Evolutionary conservation across 2,797 vertebrate genomes (phyloP).

Genomic region (Emydoidea blandingii): DNA sequence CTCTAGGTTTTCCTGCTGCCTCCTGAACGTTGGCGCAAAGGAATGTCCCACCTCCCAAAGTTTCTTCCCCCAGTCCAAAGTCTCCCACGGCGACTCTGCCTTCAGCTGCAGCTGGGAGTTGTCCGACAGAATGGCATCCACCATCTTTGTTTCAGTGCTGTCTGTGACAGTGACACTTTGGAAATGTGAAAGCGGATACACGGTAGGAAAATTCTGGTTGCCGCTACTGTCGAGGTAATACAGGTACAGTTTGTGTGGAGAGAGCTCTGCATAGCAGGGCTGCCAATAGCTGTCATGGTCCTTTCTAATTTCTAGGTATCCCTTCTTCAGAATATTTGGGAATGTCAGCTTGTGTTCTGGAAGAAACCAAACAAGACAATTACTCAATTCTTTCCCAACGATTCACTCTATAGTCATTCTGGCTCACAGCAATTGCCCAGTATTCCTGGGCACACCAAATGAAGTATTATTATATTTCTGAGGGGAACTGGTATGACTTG

Average conservation of each 20-base stretch:
- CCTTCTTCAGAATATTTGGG: conserved; percentile 92
- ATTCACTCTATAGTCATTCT: background rate
- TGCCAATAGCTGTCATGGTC: conserved; percentile 91
- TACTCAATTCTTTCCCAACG: background rate
- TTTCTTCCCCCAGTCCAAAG: conserved; percentile 92
- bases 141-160: conserved; percentile 86
- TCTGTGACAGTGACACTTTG: conserved; percentile 89
- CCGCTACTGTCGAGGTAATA: conserved; percentile 93
- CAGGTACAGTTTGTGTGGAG: conserved; percentile 89
- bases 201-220: conserved; percentile 88
- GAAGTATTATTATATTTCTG: background rate
- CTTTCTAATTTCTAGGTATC: conserved; percentile 91
- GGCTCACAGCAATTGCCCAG: background rate
- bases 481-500: background rate
- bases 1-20: conserved; percentile 76
- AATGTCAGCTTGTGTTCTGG: conserved; percentile 87
- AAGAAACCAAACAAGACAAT: conserved; percentile 51
- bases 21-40: conserved; percentile 74
- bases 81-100: conserved; percentile 91
- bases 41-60: conserved; percentile 91
- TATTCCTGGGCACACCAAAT: background rate
- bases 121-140: conserved; percentile 92
- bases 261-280: conserved; percentile 92
- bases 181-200: conserved; percentile 92
- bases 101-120: conserved; percentile 92